Conservation (phyloP, 2,113 vertebrate genomes). For the Oreotrochilus melanogaster region DNA sequence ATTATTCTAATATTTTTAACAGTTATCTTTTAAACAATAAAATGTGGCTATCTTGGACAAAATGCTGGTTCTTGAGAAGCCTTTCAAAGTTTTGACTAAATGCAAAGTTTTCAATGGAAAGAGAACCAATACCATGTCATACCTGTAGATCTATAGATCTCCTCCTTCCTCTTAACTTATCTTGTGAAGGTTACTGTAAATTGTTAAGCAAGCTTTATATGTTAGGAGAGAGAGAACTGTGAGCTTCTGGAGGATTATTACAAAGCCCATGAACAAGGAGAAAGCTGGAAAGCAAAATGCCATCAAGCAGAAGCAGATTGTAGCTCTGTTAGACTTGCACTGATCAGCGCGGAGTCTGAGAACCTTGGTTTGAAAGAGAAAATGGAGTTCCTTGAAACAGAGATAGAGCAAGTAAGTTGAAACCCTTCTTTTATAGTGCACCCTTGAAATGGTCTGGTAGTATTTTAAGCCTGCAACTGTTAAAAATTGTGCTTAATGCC, state of each 20-base stretch:
- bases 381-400: constrained; percentile 73
- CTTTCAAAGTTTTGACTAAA: neutral
- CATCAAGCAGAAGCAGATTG: constrained; percentile 73
- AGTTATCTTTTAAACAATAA: neutral
- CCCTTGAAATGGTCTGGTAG: neutral
- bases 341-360: constrained; percentile 76
- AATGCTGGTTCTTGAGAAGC: neutral
- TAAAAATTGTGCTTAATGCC: neutral
- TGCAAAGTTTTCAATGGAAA: neutral
- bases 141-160: neutral
- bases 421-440: neutral
- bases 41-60: neutral
- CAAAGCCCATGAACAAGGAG: constrained; percentile 68
- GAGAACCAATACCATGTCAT: neutral
- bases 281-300: constrained; percentile 82
- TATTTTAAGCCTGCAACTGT: neutral
- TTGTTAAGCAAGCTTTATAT: neutral
- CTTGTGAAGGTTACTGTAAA: neutral
- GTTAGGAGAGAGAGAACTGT: constrained; percentile 79
- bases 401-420: constrained; percentile 78
- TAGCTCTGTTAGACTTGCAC: constrained; percentile 72
- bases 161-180: neutral
- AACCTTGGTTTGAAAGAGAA: constrained; percentile 76
- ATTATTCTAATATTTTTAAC: neutral
- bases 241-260: constrained; percentile 80